Evolutionary conservation across 1,140 invertebrate genomes (phyloP).

Genomic region (Pogonomyrmex barbatus): DNA sequence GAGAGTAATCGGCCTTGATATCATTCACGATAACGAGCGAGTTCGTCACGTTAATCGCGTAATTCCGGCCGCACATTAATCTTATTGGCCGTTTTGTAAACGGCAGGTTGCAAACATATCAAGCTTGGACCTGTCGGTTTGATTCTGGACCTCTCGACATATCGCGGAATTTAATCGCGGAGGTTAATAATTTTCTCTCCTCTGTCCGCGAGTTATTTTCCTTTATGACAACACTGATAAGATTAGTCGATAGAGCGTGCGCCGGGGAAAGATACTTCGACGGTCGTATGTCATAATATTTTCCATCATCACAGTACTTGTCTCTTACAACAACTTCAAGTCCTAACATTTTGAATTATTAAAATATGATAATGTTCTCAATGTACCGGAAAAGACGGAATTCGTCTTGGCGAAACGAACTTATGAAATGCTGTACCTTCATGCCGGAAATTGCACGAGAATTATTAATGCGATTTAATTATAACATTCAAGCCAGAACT

Average conservation of each 20-base stretch:
- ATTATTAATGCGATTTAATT: constrained; percentile 9
- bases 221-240: constrained; percentile 55
- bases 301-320: constrained; percentile 17
- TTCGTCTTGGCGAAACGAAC: background rate
- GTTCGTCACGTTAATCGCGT: constrained; percentile 1
- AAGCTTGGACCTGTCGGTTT: background rate
- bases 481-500: background rate
- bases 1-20: constrained; percentile 16
- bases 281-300: constrained; percentile 38
- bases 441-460: constrained; percentile 21
- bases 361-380: constrained; percentile 46
- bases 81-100: constrained; percentile 39
- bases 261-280: constrained; percentile 7
- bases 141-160: constrained; percentile 25
- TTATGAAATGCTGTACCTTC: constrained; percentile 7
- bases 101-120: constrained; percentile 31
- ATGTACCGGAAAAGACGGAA: background rate
- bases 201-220: constrained; percentile 38
- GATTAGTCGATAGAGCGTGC: constrained; percentile 45
- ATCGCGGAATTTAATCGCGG: constrained; percentile 34
- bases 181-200: constrained; percentile 57
- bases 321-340: constrained; percentile 12
- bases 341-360: constrained; percentile 49
- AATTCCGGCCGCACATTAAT: constrained; percentile 20
- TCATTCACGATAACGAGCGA: background rate